A percentile compares a stretch with the other conserved stretches of the same genome.
Evolutionary conservation across 1,140 invertebrate species (phyloP).

Genomic region (Arctopsyche grandis): DNA sequence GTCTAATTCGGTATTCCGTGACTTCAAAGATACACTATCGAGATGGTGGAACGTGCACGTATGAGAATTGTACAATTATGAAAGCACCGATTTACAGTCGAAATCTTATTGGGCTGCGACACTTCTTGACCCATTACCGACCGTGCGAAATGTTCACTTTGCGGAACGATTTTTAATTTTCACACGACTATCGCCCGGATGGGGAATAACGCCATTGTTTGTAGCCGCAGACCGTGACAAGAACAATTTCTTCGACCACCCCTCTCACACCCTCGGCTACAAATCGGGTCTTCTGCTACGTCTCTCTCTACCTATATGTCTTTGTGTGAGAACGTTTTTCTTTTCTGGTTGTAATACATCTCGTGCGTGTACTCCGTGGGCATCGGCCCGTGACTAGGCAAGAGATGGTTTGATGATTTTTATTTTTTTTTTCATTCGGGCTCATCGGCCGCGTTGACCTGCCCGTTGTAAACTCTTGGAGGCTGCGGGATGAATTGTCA

Average conservation of each 20-base stretch:
- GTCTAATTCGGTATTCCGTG: not conserved
- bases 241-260: not conserved
- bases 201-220: not conserved
- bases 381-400: slow-evolving; percentile 19
- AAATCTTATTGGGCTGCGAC: slow-evolving; percentile 1
- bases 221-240: not conserved
- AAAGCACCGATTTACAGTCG: not conserved
- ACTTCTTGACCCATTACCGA: slow-evolving; percentile 9
- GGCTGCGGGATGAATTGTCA: not conserved
- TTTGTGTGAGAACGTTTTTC: slow-evolving; percentile 12
- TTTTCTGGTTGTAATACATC: not conserved
- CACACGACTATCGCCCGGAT: slow-evolving; percentile 10
- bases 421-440: not conserved
- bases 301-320: not conserved
- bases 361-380: not conserved
- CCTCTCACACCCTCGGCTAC: slow-evolving; percentile 4
- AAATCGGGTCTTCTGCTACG: not conserved
- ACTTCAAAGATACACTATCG: not conserved
- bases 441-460: slow-evolving; percentile 19
- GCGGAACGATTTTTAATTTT: slow-evolving; percentile 22
- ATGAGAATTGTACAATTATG: not conserved
- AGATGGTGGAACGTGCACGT: too few relatives aligned
- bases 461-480: not conserved
- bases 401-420: not conserved
- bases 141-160: slow-evolving; percentile 26